Conservation (phyloP, 2,113 vertebrate genomes). For the Aptenodytes patagonicus region DNA sequence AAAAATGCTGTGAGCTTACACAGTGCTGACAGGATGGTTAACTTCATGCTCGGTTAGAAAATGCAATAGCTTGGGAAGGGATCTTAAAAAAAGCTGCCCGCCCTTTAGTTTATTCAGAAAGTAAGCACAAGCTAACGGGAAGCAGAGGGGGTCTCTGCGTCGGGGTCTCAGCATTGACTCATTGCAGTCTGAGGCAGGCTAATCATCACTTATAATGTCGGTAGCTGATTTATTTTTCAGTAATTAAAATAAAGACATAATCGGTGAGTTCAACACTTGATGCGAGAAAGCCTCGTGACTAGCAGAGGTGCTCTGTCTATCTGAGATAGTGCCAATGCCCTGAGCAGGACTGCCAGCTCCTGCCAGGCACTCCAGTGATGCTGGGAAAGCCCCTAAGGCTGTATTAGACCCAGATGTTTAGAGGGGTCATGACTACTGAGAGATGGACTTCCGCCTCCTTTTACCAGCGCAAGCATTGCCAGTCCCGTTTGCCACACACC, state of each 20-base stretch:
- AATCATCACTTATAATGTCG: not conserved
- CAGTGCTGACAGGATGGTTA: slow-evolving; percentile 1
- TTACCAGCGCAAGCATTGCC: not conserved
- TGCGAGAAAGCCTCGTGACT: not conserved
- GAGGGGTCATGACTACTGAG: not conserved
- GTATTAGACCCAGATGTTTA: not conserved
- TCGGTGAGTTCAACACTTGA: not conserved
- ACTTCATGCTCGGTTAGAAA: not conserved
- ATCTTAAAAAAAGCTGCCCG: not conserved
- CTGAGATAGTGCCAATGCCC: not conserved
- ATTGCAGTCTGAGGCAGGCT: not conserved
- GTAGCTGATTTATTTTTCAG: not conserved
- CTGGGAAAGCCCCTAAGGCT: not conserved
- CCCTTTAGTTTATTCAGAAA: not conserved
- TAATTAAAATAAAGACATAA: not conserved
- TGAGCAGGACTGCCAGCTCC: not conserved
- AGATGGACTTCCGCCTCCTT: not conserved
- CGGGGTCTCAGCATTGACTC: accelerated
- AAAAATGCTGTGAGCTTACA: not conserved
- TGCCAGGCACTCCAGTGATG: not conserved
- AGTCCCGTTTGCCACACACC: not conserved
- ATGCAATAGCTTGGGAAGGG: not conserved
- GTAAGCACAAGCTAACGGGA: not conserved
- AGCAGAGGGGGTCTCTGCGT: not conserved
- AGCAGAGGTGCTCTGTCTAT: not conserved